Percentiles rank a stretch among this genome's conserved stretches.
Evolutionary conservation across 2,888 invertebrate species (phyloP).

Genomic region (Onchidella celtica): DNA sequence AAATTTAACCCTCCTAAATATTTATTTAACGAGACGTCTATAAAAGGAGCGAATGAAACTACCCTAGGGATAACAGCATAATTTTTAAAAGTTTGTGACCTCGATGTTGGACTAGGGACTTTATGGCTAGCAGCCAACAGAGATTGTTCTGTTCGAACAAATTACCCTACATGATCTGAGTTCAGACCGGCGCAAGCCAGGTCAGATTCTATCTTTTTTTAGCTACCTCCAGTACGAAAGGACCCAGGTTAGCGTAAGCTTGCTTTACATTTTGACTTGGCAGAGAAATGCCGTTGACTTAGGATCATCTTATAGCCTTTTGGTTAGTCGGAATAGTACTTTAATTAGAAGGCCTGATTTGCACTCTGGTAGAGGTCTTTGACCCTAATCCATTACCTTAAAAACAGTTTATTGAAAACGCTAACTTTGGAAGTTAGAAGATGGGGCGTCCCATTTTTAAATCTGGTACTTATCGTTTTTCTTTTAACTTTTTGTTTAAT

Average conservation of each 20-base stretch:
- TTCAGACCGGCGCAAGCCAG: slow-evolving; percentile 92
- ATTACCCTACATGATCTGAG: slow-evolving; percentile 93
- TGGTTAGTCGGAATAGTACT: neutral
- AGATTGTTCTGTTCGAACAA: slow-evolving; percentile 85
- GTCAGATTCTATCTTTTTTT: slow-evolving; percentile 89
- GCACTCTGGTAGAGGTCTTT: neutral
- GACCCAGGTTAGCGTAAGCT: slow-evolving; percentile 81
- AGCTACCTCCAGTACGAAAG: slow-evolving; percentile 89
- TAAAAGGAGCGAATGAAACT: slow-evolving; percentile 84
- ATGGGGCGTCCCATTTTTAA: neutral
- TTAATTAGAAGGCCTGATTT: slow-evolving; percentile 18
- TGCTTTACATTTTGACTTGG: neutral
- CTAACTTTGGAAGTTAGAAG: slow-evolving; percentile 13
- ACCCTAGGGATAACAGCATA: slow-evolving; percentile 93
- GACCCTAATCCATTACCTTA: too few relatives aligned
- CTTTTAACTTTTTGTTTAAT: too few relatives aligned
- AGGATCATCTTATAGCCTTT: neutral
- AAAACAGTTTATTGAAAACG: neutral
- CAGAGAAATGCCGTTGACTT: slow-evolving; percentile 19
- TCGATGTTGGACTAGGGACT: slow-evolving; percentile 93
- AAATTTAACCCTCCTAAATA: slow-evolving; percentile 46
- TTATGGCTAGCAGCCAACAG: slow-evolving; percentile 85
- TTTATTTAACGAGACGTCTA: slow-evolving; percentile 2
- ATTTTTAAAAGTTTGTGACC: slow-evolving; percentile 90
- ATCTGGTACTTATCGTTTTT: too few relatives aligned